phyloP scores from a whole-genome alignment of 2,888 invertebrate genomes.

The Leptopterna dolabrata region DNA sequence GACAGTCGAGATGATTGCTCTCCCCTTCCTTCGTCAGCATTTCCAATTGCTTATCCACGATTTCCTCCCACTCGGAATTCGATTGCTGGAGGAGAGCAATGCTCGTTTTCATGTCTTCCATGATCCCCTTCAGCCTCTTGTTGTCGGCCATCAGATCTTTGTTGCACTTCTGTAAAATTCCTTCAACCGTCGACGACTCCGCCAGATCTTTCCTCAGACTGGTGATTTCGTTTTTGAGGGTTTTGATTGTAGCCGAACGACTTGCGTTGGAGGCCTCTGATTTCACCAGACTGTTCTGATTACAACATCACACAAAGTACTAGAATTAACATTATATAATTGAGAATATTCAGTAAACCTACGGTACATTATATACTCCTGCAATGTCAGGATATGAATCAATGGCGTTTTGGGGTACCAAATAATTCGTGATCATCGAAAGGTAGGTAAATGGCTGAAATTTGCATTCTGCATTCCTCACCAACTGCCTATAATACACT shows the following conservation, averaged over 20 bases:
- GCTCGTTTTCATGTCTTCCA: conserved; percentile 6
- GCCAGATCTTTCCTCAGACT: neutral
- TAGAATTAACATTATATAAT: no score
- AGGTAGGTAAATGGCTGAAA: no score
- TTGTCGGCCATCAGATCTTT: conserved; percentile 12
- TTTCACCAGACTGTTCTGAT: neutral
- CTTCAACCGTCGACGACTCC: neutral
- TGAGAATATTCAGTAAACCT: no score
- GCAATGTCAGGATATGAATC: no score
- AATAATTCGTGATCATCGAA: no score
- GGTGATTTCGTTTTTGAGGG: conserved; percentile 26
- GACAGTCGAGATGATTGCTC: conserved; percentile 26
- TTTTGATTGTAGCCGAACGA: conserved; percentile 26
- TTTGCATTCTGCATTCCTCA: no score
- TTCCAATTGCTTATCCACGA: conserved; percentile 27
- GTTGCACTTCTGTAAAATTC: conserved; percentile 13
- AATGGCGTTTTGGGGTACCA: no score
- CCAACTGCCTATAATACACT: no score
- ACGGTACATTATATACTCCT: no score
- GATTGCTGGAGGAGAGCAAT: neutral
- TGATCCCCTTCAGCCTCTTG: neutral
- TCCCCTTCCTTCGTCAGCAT: conserved; percentile 29
- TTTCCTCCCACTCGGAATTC: conserved; percentile 20
- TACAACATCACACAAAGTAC: neutral
- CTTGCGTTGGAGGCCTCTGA: neutral